Base-by-base conservation (phyloP, 1,140 invertebrate species). In the Zeugodacus cucurbitae region DNA sequence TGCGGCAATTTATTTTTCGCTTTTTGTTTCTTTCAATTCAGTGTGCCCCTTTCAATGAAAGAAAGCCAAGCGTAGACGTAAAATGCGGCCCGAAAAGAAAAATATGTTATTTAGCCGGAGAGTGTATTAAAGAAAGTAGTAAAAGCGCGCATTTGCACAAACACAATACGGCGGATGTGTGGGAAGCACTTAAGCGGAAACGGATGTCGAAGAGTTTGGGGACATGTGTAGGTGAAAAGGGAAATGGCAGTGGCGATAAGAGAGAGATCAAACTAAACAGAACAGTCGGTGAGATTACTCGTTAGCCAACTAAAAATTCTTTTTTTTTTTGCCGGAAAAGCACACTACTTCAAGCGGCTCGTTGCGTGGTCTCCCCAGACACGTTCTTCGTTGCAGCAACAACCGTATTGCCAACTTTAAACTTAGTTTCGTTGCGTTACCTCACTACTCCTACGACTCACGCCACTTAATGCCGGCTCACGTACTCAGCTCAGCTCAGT, bases 151-250 rank as follows among this genome's bases (percentile, higher is more conserved):
- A 74, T 1, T 41, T 1, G 29, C 70, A 10, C 17, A 41, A 7
- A 7, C 29, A 82, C 22, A 82, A 82, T 14, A 26, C 41, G 1
- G 7, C 41, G 41, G 41, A 82, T 82, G 44, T 82, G 74, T 82
- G 44, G 74, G 74, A 82, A 82, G 67, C 67, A 74, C 67, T 74
- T 74, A 82, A 48, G 74, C 74, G 74, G 74, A 48, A 82, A 82
- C 74, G 74, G 74, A 82, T 48, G 74, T 29, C 14, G 74, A 44
- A 82, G 26, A 48, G 74, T 82, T 82, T 82, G 17, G 67, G 67
- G 34, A 41, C 67, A 14, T 54, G 74, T 26, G 74, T 48, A 82
- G 58, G 7, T 62, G 2, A 6, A 74, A 62, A 41, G 17, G 20
- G n/a, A 37, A 74, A 29, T 26, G 32, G 64, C 29, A 32, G 29